Evolutionary conservation across 2,113 vertebrate species (phyloP), one percentile per base, ranked within the genome.

Genomic region (Larimichthys polyactis): DNA sequence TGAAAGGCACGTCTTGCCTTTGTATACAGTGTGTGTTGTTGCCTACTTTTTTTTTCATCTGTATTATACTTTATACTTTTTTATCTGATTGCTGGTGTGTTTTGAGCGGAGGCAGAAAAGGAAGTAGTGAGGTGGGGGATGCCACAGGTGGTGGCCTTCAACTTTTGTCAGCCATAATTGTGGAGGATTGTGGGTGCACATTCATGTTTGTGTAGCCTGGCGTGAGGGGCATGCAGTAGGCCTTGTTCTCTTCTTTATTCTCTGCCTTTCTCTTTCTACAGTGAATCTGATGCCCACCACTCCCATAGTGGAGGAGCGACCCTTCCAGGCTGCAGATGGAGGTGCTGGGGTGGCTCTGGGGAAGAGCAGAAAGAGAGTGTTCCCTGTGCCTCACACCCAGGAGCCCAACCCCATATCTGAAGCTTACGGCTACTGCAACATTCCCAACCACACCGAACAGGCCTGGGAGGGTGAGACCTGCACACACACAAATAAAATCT

Each of bases 311-410:
- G 96, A 96, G 54, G 92, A 96, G 91, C 94, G 76, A 51, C 60
- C 90, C 22, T 69, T 84, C 75, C 86, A 79, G 57, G 48, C 44
- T 4, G 27, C 51, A 29, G 91, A 84, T 32, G 89, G 84, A 78
- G 72, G 54, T 6, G 11, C 19, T 2, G 49, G 12, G 2, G 17
- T 6, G 7, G 62, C 52, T 36, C 91, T 82, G 72, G 93, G 95
- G 9, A 99, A 98, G 91, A 98, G 93, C 90, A 94, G 98, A 48
- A 99, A 99, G 90, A 94, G 97, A 64, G 94, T 98, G 73, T 96
- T 97, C 93, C 96, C 96, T 0, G 95, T 96, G 74, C 91, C 95
- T 1, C 95, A 95, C 91, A 98, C 96, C 0, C 95, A 96, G 0
- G 92, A 91, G 7, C 91, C 92, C 8, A 96, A 98, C 89, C 97